phyloP scores from a whole-genome alignment of 2,888 invertebrate genomes.

The Chaetoderma sp. region DNA sequence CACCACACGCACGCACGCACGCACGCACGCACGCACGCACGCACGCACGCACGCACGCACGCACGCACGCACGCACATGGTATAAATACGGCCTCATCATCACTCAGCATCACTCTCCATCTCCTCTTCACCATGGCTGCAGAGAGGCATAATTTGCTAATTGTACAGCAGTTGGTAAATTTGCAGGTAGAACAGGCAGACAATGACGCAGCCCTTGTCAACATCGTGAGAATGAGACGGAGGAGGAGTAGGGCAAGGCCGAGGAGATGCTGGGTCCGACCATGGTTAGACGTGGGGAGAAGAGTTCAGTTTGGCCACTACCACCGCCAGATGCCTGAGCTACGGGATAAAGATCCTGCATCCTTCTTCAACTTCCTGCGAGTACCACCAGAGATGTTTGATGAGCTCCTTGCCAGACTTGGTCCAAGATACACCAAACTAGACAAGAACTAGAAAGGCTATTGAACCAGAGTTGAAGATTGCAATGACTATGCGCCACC shows the following conservation, averaged over 20 bases:
- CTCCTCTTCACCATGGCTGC: too few relatives aligned
- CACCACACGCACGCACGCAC: too few relatives aligned
- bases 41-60: too few relatives aligned
- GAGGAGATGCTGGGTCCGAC: slow-evolving; percentile 31
- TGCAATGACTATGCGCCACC: slow-evolving; percentile 24
- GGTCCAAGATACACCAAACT: slow-evolving; percentile 25
- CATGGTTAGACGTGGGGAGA: slow-evolving; percentile 29
- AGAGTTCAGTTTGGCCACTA: slow-evolving; percentile 27
- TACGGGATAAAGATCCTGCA: slow-evolving; percentile 29
- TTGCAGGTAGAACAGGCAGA: too few relatives aligned
- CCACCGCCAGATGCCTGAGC: slow-evolving; percentile 27
- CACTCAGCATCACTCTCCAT: too few relatives aligned
- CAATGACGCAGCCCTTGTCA: too few relatives aligned
- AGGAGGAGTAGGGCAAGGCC: slow-evolving; percentile 25
- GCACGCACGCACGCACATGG: too few relatives aligned
- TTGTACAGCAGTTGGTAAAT: too few relatives aligned
- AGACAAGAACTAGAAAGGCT: slow-evolving; percentile 31
- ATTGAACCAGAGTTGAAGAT: slow-evolving; percentile 12
- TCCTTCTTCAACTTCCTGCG: slow-evolving; percentile 33
- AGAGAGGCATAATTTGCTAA: too few relatives aligned
- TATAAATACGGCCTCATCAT: too few relatives aligned
- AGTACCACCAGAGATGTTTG: slow-evolving; percentile 35
- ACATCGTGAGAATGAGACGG: too few relatives aligned
- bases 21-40: too few relatives aligned
- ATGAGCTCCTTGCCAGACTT: slow-evolving; percentile 33